A percentile compares a stretch with the other conserved stretches of the same genome.
phyloP scores from a whole-genome alignment of 2,113 vertebrate genomes.

The Centropus bengalensis region DNA sequence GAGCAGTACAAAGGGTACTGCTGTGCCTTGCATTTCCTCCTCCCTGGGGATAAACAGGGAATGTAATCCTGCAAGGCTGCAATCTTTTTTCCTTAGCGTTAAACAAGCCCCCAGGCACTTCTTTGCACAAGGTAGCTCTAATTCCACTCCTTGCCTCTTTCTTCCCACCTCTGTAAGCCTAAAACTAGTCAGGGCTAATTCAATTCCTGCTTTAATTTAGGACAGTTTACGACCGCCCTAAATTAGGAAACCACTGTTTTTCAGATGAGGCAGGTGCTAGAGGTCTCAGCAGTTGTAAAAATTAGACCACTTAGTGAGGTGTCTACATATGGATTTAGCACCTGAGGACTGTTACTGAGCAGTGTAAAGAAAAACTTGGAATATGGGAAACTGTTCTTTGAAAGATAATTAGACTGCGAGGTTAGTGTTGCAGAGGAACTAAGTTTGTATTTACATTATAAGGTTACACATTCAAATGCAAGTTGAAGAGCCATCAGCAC shows the following conservation, averaged over 20 bases:
- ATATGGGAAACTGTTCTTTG: neutral
- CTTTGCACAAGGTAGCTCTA: neutral
- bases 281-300: constrained; percentile 47
- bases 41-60: neutral
- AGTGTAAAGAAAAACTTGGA: neutral
- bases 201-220: constrained; percentile 47
- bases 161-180: constrained; percentile 1
- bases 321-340: constrained; percentile 51
- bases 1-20: neutral
- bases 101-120: neutral
- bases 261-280: constrained; percentile 43
- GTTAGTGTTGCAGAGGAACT: neutral
- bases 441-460: constrained; percentile 21
- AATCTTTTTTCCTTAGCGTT: neutral
- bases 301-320: constrained; percentile 34
- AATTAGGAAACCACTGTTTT: constrained; percentile 32
- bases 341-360: neutral
- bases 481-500: neutral
- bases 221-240: constrained; percentile 27
- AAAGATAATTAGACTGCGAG: constrained; percentile 29
- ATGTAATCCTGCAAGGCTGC: neutral
- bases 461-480: neutral
- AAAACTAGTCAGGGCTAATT: constrained; percentile 13
- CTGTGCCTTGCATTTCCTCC: fast-evolving
- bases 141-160: neutral